Evolutionary conservation across 2,113 vertebrate species (phyloP), one percentile per base, ranked within the genome.

Genomic region (Sciurus niger): DNA sequence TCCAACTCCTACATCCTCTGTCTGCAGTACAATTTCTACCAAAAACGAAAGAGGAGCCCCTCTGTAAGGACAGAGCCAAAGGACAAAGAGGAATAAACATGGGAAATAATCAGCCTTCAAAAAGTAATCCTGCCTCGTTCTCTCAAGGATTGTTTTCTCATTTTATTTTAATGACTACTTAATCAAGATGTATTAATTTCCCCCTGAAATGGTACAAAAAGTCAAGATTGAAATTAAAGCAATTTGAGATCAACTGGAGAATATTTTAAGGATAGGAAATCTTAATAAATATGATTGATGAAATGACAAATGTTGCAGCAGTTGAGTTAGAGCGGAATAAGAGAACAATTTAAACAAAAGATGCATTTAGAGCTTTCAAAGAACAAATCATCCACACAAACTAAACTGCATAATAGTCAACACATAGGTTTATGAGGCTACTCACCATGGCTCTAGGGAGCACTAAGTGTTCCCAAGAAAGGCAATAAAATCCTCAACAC

Each of bases 121-220:
- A 86, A 92, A 48, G 28, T 94, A 95, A 97, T 95, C 79, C 91
- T 51, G 4, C 67, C 58, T 74, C 28, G 20, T 94, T 94, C 95
- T 96, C 95, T 82, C 79, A 96, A 97, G 94, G 91, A 96, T 95
- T 95, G 89, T 95, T 96, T 98, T 93, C 94, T 97, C 87, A 70
- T 96, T 97, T 97, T 96, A 87, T 60, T 96, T 97, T 97, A 97
- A 98, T 96, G 93, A 97, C 83, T 96, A 78, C 86, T 97, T 97
- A 96, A 97, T 97, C 96, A 95, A 97, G 76, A 90, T 90, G 72
- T 93, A 97, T 97, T 98, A 94, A 97, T 96, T 97, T 97, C 93
- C 96, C 65, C 34, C 83, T 87, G 53, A 91, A 96, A 96, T 90
- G 46, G 58, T 94, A 25, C 67, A 94, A 97, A 96, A 96, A 97